Evolutionary conservation across 30 jellyfish, hydroid and myxozoan species (phyloP).

Genomic region (Chrysaora quinquecirrha): DNA sequence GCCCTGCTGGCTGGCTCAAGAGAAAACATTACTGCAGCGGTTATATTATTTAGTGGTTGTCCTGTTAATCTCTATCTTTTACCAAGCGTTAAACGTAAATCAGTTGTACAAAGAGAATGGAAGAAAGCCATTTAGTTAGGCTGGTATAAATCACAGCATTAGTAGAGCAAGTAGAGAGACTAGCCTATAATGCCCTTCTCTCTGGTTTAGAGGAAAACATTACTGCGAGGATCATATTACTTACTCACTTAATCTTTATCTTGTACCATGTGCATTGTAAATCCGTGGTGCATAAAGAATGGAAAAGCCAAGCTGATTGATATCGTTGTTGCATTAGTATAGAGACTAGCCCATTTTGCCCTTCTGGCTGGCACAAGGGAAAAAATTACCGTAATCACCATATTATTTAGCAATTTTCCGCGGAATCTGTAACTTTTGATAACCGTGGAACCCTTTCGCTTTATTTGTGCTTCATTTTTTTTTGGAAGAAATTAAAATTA

Average conservation of each 20-base stretch:
- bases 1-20: constrained; percentile 72
- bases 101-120: constrained; percentile 15
- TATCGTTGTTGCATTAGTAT: too few species aligned
- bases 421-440: too few species aligned
- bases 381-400: too few species aligned
- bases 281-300: constrained; percentile 26
- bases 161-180: constrained; percentile 52
- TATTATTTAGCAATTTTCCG: too few species aligned
- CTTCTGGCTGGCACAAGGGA: too few species aligned
- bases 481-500: too few species aligned
- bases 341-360: too few species aligned
- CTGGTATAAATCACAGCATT: constrained; percentile 18
- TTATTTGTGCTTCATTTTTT: too few species aligned
- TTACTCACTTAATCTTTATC: constrained; percentile 48
- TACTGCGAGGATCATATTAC: constrained; percentile 45
- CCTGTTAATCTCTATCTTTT: constrained; percentile 63
- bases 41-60: constrained; percentile 59
- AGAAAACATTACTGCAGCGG: constrained; percentile 67
- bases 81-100: constrained; percentile 45
- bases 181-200: constrained; percentile 47
- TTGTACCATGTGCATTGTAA: constrained; percentile 46
- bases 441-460: too few species aligned
- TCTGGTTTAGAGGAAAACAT: constrained; percentile 70
- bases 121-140: not conserved
- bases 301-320: too few species aligned